Percentiles rank a stretch among this genome's conserved stretches.
phyloP scores from a whole-genome alignment of 1,140 invertebrate genomes.

The Idris sp. region DNA sequence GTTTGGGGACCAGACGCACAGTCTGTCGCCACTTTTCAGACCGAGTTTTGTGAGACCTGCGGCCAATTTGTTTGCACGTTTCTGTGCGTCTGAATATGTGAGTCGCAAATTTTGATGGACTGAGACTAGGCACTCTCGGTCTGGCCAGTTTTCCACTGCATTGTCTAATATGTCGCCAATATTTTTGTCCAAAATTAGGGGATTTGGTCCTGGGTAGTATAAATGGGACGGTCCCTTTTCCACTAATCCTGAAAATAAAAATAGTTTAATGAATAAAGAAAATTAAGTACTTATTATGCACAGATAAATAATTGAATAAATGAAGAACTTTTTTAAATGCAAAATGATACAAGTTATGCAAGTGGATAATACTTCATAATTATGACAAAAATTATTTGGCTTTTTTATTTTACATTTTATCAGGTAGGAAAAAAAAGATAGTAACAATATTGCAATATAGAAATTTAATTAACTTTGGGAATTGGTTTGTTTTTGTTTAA shows the following conservation, averaged over 20 bases:
- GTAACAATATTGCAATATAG: too few relatives aligned
- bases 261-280: too few relatives aligned
- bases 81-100: slow-evolving; percentile 82
- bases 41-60: slow-evolving; percentile 88
- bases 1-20: slow-evolving; percentile 95
- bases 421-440: too few relatives aligned
- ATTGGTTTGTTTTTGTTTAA: too few relatives aligned
- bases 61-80: slow-evolving; percentile 87
- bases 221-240: slow-evolving; percentile 61
- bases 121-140: slow-evolving; percentile 81
- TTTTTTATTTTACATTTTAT: too few relatives aligned
- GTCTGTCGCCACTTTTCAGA: slow-evolving; percentile 86
- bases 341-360: too few relatives aligned
- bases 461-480: too few relatives aligned
- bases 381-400: too few relatives aligned
- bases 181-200: slow-evolving; percentile 80
- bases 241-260: slow-evolving; percentile 23
- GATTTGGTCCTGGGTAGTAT: slow-evolving; percentile 78
- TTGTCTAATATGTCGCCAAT: slow-evolving; percentile 81
- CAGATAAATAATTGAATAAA: too few relatives aligned
- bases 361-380: too few relatives aligned
- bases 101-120: slow-evolving; percentile 80
- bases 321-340: too few relatives aligned
- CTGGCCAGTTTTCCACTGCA: slow-evolving; percentile 79
- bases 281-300: too few relatives aligned